A percentile compares a stretch with the other conserved stretches of the same genome.
These are phyloP conservation scores for Chamaea fasciata DNA, from an alignment of 2,113 vertebrate species.

Conservation along the genomic window DNA sequence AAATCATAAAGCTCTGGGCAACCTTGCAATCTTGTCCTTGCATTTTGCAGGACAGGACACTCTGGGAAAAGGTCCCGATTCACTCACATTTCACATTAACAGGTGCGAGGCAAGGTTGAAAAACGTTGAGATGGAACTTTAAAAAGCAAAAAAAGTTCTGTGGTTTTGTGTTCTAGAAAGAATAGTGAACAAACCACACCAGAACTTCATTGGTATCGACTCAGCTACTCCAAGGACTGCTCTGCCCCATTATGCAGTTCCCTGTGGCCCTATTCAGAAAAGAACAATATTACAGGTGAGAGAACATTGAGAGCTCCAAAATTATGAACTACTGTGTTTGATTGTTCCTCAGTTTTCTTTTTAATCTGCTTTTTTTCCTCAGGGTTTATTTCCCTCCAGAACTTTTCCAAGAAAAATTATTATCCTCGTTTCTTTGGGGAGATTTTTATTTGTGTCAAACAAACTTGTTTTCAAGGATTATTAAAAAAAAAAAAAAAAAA, in stretches of 20 bases:
- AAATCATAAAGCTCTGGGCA: accelerated
- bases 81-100: accelerated
- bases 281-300: neutral
- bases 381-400: neutral
- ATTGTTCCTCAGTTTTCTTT: neutral
- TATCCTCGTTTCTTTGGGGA: neutral
- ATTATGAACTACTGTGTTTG: neutral
- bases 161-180: neutral
- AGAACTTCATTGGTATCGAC: neutral
- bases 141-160: neutral
- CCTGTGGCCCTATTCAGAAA: neutral
- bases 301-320: neutral
- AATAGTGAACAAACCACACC: neutral
- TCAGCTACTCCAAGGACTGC: neutral
- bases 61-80: neutral
- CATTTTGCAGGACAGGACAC: neutral
- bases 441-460: conserved; percentile 11
- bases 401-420: conserved; percentile 21
- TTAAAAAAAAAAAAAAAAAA: neutral
- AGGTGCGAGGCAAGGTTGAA: neutral
- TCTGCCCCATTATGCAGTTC: neutral
- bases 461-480: conserved; percentile 7
- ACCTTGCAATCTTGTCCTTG: neutral
- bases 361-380: neutral
- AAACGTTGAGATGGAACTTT: neutral